These are phyloP conservation scores for Todiramphus saurophagus DNA, from an alignment of 2,113 vertebrate genomes.

Conservation along the genomic window DNA sequence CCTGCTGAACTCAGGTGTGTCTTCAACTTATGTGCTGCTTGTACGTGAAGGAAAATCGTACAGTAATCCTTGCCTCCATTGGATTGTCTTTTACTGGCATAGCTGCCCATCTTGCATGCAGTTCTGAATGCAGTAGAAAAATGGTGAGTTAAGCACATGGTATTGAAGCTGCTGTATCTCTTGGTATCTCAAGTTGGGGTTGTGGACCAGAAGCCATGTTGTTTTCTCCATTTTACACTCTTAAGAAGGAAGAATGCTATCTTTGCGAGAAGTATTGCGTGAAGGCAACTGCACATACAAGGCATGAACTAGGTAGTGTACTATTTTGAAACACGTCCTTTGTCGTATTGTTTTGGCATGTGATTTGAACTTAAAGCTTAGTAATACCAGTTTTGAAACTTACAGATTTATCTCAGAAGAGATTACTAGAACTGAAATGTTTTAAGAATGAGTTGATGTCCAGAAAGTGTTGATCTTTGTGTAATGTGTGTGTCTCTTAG, in stretches of 20 bases:
- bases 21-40: not conserved
- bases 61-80: not conserved
- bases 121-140: not conserved
- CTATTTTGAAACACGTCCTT: not conserved
- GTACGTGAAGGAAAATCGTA: not conserved
- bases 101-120: not conserved
- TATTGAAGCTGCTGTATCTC: too few species aligned
- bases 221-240: not conserved
- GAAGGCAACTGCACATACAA: not conserved
- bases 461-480: not conserved
- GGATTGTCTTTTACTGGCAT: not conserved
- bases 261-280: not conserved
- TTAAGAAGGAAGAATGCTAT: not conserved
- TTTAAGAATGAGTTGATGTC: not conserved
- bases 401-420: not conserved
- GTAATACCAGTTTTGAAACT: not conserved
- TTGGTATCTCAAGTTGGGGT: not conserved
- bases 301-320: not conserved
- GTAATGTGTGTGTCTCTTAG: fast-evolving
- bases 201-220: not conserved
- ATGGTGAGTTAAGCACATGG: not conserved
- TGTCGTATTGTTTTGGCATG: not conserved
- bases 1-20: not conserved
- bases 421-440: not conserved
- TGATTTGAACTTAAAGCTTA: not conserved